A percentile compares a stretch with the other conserved stretches of the same genome.
Evolutionary conservation across 2,113 vertebrate species (phyloP).

Genomic region (Bagarius yarrelli): DNA sequence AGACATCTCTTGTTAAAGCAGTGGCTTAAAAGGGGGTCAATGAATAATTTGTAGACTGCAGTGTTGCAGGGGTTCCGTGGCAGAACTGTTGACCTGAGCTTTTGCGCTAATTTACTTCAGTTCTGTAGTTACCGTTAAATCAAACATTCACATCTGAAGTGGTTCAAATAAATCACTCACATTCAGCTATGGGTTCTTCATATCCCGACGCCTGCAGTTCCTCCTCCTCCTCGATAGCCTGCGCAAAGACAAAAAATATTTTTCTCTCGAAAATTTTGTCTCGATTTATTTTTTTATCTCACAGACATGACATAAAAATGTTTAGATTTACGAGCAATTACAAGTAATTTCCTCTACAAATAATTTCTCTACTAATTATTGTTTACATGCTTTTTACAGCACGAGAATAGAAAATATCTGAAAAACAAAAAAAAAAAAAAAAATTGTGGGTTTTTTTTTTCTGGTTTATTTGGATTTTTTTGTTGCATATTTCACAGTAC

Average conservation of each 20-base stretch:
- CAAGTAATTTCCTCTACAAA: too few species aligned
- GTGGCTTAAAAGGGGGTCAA: neutral
- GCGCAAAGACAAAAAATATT: conserved; percentile 37
- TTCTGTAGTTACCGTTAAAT: neutral
- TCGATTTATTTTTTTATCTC: too few species aligned
- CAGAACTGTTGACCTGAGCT: neutral
- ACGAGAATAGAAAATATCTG: too few species aligned
- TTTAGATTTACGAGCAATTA: too few species aligned
- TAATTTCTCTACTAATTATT: too few species aligned
- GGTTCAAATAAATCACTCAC: conserved; percentile 69
- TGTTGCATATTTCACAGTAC: too few species aligned
- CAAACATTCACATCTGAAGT: neutral
- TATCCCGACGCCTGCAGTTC: conserved; percentile 71
- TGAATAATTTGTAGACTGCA: neutral
- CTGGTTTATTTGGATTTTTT: too few species aligned
- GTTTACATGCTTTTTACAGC: too few species aligned
- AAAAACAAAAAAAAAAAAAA: too few species aligned
- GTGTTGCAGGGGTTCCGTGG: neutral
- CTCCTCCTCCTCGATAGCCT: conserved; percentile 75
- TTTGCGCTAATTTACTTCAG: neutral
- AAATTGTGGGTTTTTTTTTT: too few species aligned
- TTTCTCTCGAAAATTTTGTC: too few species aligned
- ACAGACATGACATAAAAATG: too few species aligned
- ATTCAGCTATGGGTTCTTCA: conserved; percentile 71
- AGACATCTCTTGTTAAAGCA: neutral